Evolutionary conservation across 2,113 vertebrate genomes (phyloP), one percentile per base, ranked within the genome.

Genomic region (Abramis brama): DNA sequence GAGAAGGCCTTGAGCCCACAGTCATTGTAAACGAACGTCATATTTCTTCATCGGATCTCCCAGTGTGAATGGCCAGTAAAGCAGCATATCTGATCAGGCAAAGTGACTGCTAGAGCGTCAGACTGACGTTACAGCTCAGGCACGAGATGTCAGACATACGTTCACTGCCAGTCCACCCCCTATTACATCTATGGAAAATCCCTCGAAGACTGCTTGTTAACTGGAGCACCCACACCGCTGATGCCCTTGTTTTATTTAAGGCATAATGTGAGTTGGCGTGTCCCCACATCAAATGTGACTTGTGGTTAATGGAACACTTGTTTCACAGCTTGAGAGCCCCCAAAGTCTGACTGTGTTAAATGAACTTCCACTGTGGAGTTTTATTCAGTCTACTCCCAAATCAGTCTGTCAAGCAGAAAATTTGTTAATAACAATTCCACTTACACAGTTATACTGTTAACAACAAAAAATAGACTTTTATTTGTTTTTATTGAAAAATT

Each of bases 251-350:
- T 68, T 57, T 73, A 55, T 62, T 52, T 79, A 84, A 74, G n/a
- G 82, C 62, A 76, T 33, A 75, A 39, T 88, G 52, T 73, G 55
- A 25, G 74, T 83, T 43, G 15, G 33, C 50, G 5, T 79, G 52
- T 64, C 74, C 30, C 73, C 81, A 79, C 86, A 84, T 88, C 83
- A 84, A 27, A 82, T 84, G 47, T 66, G 74, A 74, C n/a, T 74
- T 88, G 79, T 45, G 87, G 84, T 89, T 82, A 39, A 36, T 77
- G 87, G 68, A 79, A 79, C 68, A 87, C 50, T 90, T 86, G 77
- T 86, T 85, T 77, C 86, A 87, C 87, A 87, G 60, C 76, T 86
- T 79, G 60, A 87, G 55, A 70, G 15, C 68, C n/a, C 57, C 47
- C 17, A 27, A 57, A 21, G 57, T 50, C 85, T 33, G 55, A 47